Conservation (phyloP, 2,888 invertebrate species). For the Branchellion lobata region DNA sequence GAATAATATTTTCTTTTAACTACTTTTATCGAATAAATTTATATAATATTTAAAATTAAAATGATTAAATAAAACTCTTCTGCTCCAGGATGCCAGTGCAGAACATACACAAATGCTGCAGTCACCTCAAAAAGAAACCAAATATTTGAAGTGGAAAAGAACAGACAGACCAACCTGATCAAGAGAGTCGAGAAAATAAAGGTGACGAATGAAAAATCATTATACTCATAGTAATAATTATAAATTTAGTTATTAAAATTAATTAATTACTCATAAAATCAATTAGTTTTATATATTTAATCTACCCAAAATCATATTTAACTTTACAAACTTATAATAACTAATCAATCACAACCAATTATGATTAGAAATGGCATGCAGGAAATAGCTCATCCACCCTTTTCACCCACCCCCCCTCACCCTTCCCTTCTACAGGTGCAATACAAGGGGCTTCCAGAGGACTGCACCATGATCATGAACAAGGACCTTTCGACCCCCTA, state of each 20-base stretch:
- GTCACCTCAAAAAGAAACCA: conserved; percentile 57
- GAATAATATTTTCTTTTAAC: too few relatives aligned
- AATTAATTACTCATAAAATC: background rate
- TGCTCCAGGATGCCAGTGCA: background rate
- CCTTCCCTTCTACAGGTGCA: too few relatives aligned
- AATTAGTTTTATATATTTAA: background rate
- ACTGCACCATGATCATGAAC: conserved; percentile 81
- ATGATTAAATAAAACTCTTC: too few relatives aligned
- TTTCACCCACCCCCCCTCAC: too few relatives aligned
- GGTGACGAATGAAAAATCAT: conserved; percentile 66
- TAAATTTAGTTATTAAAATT: background rate
- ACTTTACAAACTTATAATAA: too few relatives aligned
- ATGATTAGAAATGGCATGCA: too few relatives aligned
- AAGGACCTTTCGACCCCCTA: conserved; percentile 85
- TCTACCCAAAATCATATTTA: background rate
- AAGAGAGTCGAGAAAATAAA: conserved; percentile 88
- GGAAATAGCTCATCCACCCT: too few relatives aligned
- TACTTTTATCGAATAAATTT: too few relatives aligned
- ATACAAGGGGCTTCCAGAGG: conserved; percentile 75
- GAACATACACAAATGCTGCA: conserved; percentile 56
- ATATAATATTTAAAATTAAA: too few relatives aligned
- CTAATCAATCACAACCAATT: too few relatives aligned
- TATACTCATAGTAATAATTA: too few relatives aligned
- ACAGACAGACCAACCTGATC: conserved; percentile 72
- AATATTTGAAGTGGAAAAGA: conserved; percentile 76